Base-by-base conservation (phyloP, 1,140 invertebrate genomes). In the Drosophila sproati region DNA sequence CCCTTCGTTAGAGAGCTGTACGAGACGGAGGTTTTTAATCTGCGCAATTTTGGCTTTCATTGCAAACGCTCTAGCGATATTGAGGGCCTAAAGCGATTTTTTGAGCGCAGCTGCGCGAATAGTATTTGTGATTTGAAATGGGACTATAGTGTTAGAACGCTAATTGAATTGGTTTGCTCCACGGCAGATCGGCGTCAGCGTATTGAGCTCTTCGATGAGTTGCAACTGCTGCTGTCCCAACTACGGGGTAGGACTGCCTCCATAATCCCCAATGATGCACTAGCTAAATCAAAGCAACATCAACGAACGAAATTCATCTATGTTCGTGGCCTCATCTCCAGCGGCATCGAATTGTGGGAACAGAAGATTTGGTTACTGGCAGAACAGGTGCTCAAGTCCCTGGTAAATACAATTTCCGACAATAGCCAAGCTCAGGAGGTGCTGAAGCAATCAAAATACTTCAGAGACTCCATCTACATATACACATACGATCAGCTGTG, bases 261-360 rank as follows among this genome's bases (percentile, higher is more conserved):
- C 0, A n/a, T 80, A 0, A 10, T 2, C 2, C 1, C 2, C 0
- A 6, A 8, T 4, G 82, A 78, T n/a, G 20, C 48, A 3, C 10
- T 12, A 1, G 0, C 3, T 0, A 63, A 59, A 0, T 20, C 76
- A 3, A 8, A 29, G n/a, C 55, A 91, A 4, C 63, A 77, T 3
- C 6, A 52, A 0, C 37, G 45, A 10, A 45, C 81, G 0, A 54
- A 60, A 3, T 48, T 57, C 2, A 50, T 91, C 2, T 91, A 59
- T 50, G 90, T 92, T 10, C 73, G 87, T 0, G 91, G 90, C 4
- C 20, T 89, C 10, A 70, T 91, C 0, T 48, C 31, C 2, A 73
- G 73, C 4, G 5, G 34, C 3, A 51, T 92, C 3, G 87, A 92
- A 2, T 48, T 76, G 10, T 92, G 86, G 90, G 73, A 78, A 43